A percentile compares a stretch with the other conserved stretches of the same genome.
These are phyloP conservation scores for Drosophila mauritiana DNA, from an alignment of 1,140 invertebrate genomes.

Conservation along the genomic window DNA sequence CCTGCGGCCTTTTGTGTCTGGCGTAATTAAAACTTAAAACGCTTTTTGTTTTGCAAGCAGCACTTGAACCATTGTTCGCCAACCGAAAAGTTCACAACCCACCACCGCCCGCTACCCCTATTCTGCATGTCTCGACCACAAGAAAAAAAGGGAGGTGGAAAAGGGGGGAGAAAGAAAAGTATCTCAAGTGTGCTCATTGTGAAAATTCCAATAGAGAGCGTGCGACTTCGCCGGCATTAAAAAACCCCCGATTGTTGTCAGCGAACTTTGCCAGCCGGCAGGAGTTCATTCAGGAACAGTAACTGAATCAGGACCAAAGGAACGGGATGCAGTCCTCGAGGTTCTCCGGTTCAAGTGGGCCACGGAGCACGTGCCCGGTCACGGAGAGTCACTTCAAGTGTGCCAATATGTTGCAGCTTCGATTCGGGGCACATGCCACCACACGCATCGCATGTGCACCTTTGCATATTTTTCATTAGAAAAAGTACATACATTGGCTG, in stretches of 20 bases:
- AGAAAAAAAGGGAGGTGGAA: slow-evolving; percentile 1
- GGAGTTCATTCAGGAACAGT: slow-evolving; percentile 25
- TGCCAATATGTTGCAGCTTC: slow-evolving; percentile 74
- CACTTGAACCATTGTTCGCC: slow-evolving; percentile 77
- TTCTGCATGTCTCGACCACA: slow-evolving; percentile 44
- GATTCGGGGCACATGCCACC: slow-evolving; percentile 54
- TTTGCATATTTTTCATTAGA: neutral
- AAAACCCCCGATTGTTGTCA: slow-evolving; percentile 36
- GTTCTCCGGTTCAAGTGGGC: slow-evolving; percentile 60
- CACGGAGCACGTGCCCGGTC: slow-evolving; percentile 58
- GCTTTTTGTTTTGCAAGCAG: slow-evolving; percentile 83
- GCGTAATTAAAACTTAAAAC: slow-evolving; percentile 81
- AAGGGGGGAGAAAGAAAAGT: slow-evolving; percentile 27
- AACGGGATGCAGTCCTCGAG: slow-evolving; percentile 7
- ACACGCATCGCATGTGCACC: slow-evolving; percentile 1
- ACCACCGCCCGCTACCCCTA: slow-evolving; percentile 24
- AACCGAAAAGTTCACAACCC: slow-evolving; percentile 68
- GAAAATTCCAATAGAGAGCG: slow-evolving; percentile 78
- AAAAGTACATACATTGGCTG: neutral
- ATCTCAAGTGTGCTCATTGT: slow-evolving; percentile 77
- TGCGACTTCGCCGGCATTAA: slow-evolving; percentile 61
- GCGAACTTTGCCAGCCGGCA: slow-evolving; percentile 48
- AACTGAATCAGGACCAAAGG: neutral
- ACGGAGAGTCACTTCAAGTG: slow-evolving; percentile 55
- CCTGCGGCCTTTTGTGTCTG: slow-evolving; percentile 58